phyloP scores from a whole-genome alignment of 37 sponge, comb jelly and placozoan species.

The Bolinopsis microptera region DNA sequence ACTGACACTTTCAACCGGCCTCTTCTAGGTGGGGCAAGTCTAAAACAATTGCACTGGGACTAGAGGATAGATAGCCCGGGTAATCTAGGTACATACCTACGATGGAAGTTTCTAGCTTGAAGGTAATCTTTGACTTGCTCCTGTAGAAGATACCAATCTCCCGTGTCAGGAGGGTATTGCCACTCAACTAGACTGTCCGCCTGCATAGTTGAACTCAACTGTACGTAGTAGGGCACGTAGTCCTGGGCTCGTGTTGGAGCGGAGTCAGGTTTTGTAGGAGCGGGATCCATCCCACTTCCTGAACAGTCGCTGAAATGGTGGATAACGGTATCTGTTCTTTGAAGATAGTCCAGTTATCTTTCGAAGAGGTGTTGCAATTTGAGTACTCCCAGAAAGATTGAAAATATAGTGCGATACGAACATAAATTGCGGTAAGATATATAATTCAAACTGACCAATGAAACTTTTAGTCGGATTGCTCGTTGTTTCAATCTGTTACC shows the following conservation, averaged over 20 bases:
- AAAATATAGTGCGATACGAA: neutral
- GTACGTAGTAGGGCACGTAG: neutral
- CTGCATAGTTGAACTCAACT: slow-evolving; percentile 6
- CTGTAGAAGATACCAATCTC: slow-evolving; percentile 87
- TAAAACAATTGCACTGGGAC: too few species aligned
- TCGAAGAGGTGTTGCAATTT: too few species aligned
- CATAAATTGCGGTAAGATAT: neutral
- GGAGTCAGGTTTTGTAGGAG: neutral
- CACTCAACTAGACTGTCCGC: slow-evolving; percentile 84
- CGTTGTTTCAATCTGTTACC: too few species aligned
- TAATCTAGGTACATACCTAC: too few species aligned
- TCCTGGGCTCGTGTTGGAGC: neutral
- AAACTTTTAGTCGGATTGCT: too few species aligned
- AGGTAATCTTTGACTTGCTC: slow-evolving; percentile 90
- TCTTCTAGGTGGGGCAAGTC: too few species aligned
- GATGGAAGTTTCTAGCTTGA: slow-evolving; percentile 47
- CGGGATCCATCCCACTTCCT: slow-evolving; percentile 25
- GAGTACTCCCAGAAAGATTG: neutral
- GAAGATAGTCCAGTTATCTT: too few species aligned
- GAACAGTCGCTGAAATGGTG: slow-evolving; percentile 60
- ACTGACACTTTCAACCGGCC: too few species aligned
- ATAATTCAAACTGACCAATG: too few species aligned
- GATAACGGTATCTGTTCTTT: too few species aligned
- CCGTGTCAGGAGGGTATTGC: slow-evolving; percentile 78
- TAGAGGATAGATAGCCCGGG: too few species aligned